A percentile compares a stretch with the other conserved stretches of the same genome.
phyloP scores from a whole-genome alignment of 1,140 invertebrate genomes.

The Babylonia areolata region DNA sequence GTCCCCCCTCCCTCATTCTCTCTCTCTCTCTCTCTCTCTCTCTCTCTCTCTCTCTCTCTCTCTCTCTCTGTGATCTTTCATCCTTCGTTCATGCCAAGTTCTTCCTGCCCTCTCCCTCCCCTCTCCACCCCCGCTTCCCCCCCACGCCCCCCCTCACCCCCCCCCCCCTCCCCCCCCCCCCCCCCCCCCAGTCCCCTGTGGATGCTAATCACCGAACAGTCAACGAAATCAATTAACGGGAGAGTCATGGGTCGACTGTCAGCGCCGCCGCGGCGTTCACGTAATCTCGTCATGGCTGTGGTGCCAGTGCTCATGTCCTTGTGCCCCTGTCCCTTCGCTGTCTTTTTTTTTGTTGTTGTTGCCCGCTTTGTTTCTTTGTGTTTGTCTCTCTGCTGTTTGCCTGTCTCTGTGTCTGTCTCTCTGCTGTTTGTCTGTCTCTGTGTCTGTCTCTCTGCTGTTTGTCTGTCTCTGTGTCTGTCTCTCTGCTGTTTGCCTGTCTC shows the following conservation, averaged over 20 bases:
- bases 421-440: neutral
- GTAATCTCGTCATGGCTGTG: no score
- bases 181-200: neutral
- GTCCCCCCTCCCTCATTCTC: neutral
- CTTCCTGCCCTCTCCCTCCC: neutral
- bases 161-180: neutral
- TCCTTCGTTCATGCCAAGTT: neutral
- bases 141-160: neutral
- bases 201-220: neutral
- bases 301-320: no score
- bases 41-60: neutral
- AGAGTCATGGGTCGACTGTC: neutral
- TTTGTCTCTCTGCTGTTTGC: conserved; percentile 6
- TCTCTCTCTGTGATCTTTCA: neutral
- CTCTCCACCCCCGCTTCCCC: neutral
- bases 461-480: neutral
- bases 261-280: no score
- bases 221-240: conserved; percentile 4
- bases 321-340: neutral
- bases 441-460: no score
- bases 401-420: conserved; percentile 9
- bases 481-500: neutral
- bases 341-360: neutral
- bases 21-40: conserved; percentile 4
- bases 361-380: neutral